phyloP scores from a whole-genome alignment of 2,888 invertebrate species.

The Himalopsyche kuldschensis region DNA sequence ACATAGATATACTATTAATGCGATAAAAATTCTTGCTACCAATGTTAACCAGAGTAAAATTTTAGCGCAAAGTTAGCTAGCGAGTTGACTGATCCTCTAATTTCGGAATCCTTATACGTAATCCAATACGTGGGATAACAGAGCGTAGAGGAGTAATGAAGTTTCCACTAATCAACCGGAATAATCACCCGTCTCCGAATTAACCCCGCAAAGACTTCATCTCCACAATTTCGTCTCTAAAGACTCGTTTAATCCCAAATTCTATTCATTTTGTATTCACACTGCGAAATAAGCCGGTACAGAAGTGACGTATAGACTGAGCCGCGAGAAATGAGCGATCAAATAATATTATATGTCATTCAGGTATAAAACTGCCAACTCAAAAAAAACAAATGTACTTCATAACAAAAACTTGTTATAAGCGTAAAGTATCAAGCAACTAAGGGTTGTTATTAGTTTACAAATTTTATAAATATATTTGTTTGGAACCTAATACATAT shows the following conservation, averaged over 20 bases:
- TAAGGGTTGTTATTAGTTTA: too few species aligned
- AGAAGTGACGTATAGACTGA: neutral
- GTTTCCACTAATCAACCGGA: constrained; percentile 33
- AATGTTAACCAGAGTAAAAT: neutral
- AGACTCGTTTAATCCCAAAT: constrained; percentile 37
- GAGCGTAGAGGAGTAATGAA: constrained; percentile 13
- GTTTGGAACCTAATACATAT: too few species aligned
- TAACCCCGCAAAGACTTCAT: constrained; percentile 17
- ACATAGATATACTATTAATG: neutral
- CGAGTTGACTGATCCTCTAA: neutral
- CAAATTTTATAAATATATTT: too few species aligned
- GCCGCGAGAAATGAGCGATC: too few species aligned
- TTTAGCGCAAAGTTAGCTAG: neutral
- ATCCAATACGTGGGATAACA: constrained; percentile 11
- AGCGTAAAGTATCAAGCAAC: too few species aligned
- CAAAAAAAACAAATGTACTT: too few species aligned
- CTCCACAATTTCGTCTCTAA: constrained; percentile 28
- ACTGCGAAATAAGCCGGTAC: constrained; percentile 21
- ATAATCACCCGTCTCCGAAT: constrained; percentile 32
- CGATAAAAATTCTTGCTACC: neutral
- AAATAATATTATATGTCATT: too few species aligned
- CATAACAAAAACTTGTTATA: too few species aligned
- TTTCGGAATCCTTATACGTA: neutral
- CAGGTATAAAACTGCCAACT: too few species aligned
- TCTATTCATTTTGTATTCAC: constrained; percentile 39